Percentiles rank a stretch among this genome's conserved stretches.
These are phyloP conservation scores for Arion vulgaris DNA, from an alignment of 1,140 invertebrate genomes.

Conservation along the genomic window DNA sequence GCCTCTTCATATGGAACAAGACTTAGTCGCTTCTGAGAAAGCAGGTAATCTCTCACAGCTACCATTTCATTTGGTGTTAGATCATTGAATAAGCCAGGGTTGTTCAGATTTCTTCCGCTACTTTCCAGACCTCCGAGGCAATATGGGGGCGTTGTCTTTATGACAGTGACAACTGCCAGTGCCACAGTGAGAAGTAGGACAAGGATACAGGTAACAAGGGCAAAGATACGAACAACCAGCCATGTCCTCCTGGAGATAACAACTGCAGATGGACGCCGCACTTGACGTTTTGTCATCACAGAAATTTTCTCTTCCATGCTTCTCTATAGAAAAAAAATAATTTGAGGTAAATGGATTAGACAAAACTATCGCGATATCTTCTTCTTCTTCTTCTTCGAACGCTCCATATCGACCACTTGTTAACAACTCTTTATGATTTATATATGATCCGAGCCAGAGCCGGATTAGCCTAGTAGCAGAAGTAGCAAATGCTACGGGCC, in stretches of 20 bases:
- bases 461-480: no score
- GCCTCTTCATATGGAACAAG: conserved; percentile 53
- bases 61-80: conserved; percentile 59
- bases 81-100: conserved; percentile 61
- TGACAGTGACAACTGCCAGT: conserved; percentile 25
- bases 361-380: no score
- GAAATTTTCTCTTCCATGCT: conserved; percentile 34
- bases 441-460: no score
- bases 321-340: neutral
- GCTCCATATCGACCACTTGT: no score
- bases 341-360: no score
- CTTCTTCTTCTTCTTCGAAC: no score
- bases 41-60: conserved; percentile 57
- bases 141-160: conserved; percentile 33
- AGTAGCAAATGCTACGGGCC: no score
- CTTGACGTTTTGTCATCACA: conserved; percentile 17
- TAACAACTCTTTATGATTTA: no score
- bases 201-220: neutral
- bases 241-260: conserved; percentile 27
- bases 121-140: conserved; percentile 27
- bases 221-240: conserved; percentile 24
- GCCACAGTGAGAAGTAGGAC: conserved; percentile 17
- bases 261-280: conserved; percentile 17
- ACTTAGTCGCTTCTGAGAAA: conserved; percentile 49
- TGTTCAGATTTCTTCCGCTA: conserved; percentile 45